Percentiles rank a stretch among this genome's conserved stretches.
Conservation (phyloP, 2,888 invertebrate genomes). For the Pterobdella sp. region DNA sequence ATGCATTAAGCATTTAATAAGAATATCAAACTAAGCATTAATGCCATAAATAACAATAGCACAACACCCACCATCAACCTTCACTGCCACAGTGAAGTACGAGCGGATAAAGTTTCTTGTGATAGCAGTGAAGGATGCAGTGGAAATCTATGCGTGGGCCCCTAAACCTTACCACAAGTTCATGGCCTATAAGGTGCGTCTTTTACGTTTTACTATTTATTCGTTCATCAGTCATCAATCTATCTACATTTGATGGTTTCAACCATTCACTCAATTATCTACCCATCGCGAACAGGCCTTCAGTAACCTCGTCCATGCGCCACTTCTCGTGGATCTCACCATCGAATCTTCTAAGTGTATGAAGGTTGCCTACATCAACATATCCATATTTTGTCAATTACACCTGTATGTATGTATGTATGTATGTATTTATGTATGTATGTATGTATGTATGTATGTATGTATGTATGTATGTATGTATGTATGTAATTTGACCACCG, state of each 20-base stretch:
- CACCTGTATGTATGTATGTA: no score
- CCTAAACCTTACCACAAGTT: constrained; percentile 99
- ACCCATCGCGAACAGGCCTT: constrained; percentile 58
- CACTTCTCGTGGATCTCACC: constrained; percentile 90
- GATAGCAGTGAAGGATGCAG: constrained; percentile 94
- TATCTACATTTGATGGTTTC: not conserved
- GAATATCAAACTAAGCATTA: no score
- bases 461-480: no score
- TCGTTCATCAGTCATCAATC: no score
- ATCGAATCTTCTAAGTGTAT: constrained; percentile 98
- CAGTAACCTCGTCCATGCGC: constrained; percentile 64
- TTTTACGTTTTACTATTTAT: not conserved
- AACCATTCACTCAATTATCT: no score
- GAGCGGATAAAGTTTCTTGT: constrained; percentile 99
- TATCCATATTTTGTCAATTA: no score
- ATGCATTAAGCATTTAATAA: no score
- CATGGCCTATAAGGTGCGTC: constrained; percentile 87
- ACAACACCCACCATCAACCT: not conserved
- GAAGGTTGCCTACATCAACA: no score
- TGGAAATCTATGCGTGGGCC: constrained; percentile 99
- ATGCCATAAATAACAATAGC: no score
- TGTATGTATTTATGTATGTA: no score
- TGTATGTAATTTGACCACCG: no score
- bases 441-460: no score
- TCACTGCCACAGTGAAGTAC: constrained; percentile 70